Evolutionary conservation across 2,888 invertebrate genomes (phyloP), one percentile per base, ranked within the genome.

Genomic region (Loripinus fragilis): DNA sequence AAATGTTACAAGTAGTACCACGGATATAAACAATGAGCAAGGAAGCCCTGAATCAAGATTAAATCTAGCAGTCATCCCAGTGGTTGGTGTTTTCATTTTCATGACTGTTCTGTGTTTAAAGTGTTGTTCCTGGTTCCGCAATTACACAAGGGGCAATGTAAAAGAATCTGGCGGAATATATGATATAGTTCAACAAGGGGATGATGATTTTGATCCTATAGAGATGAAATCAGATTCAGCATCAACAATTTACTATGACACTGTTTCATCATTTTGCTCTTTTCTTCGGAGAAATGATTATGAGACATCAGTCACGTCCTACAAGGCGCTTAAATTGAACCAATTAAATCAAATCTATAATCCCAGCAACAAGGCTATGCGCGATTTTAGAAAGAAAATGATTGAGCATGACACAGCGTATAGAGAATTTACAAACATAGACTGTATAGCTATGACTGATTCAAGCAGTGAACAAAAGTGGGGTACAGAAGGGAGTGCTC

Each of bases 51-150:
- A 42, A 20, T 66, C 76, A 1, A 72, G 71, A 52, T 69, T 83
- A 48, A 87, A 86, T 68, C 68, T 81, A 30, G 81, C 81, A 5
- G 65, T 85, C 15, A 68, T 88, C 28, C 85, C 88, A 17, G 76
- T 77, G 2, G 48, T 85, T n/a, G 88, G 77, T 12, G 68, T 82
- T 17, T 52, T 86, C 17, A 71, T 84, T 10, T 72, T 88, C n/a
- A 15, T 85, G 12, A 74, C 80, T 2, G 73, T 77, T 12, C n/a
- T 83, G 17, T 86, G 83, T 52, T 50, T 88, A 10, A 79, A 80
- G 12, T 76, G 82, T 42, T 87, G 86, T 48, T 81, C 73, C 23
- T 87, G 87, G 85, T 85, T 84, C 67, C 71, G 79, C 7, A 48
- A 38, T 17, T 84, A 81, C 52, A 72, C 81, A 15, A 67, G 85